A percentile compares a stretch with the other conserved stretches of the same genome.
Evolutionary conservation across 2,888 invertebrate genomes (phyloP).

Genomic region (Synanthedon tipuliformis): DNA sequence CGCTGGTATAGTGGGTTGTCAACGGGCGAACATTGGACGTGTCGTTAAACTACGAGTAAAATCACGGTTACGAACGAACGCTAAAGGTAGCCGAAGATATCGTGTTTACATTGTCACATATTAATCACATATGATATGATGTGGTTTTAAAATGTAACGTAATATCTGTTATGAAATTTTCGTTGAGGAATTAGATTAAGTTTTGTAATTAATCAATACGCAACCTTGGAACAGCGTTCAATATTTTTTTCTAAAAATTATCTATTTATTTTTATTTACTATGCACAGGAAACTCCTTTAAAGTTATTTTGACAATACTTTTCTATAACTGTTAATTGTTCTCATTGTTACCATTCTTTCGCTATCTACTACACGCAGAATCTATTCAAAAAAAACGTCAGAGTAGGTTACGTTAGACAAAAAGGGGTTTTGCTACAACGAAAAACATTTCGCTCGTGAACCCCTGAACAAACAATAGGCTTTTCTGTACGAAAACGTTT

Average conservation of each 20-base stretch:
- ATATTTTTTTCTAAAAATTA: too few species aligned
- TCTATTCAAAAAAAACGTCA: not conserved
- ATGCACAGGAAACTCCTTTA: too few species aligned
- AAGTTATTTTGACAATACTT: too few species aligned
- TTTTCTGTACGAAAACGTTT: slow-evolving; percentile 26
- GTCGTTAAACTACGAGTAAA: slow-evolving; percentile 22
- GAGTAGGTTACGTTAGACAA: slow-evolving; percentile 1
- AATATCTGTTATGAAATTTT: too few species aligned
- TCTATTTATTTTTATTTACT: too few species aligned
- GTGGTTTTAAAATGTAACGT: too few species aligned
- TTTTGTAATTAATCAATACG: too few species aligned
- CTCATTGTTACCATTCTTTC: not conserved
- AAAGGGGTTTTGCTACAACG: slow-evolving; percentile 17
- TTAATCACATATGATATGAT: not conserved
- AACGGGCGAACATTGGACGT: slow-evolving; percentile 13
- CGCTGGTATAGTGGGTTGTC: slow-evolving; percentile 8
- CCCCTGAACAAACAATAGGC: slow-evolving; percentile 30
- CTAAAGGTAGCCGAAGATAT: slow-evolving; percentile 17
- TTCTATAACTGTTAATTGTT: not conserved
- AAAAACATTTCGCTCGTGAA: slow-evolving; percentile 19
- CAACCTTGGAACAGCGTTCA: too few species aligned
- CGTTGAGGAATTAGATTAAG: too few species aligned
- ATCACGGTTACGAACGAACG: slow-evolving; percentile 18
- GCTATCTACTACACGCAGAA: not conserved
- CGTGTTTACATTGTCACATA: slow-evolving; percentile 5